Conservation (phyloP, 1,140 invertebrate genomes). For the Nilaparvata lugens region DNA sequence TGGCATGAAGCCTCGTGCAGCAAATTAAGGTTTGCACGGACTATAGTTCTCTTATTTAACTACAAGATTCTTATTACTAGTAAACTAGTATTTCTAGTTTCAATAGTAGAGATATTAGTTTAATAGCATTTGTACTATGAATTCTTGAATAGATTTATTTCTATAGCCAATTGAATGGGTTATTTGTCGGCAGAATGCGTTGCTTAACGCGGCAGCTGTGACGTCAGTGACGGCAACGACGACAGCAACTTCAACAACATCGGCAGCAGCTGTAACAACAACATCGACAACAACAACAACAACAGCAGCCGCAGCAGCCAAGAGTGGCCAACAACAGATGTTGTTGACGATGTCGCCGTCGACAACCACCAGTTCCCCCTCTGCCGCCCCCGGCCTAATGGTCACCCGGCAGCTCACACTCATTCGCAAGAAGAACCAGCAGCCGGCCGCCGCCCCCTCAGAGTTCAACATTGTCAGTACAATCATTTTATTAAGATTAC, state of each 20-base stretch:
- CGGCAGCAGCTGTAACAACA: neutral
- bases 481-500: neutral
- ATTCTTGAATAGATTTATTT: too few relatives aligned
- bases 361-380: neutral
- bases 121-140: too few relatives aligned
- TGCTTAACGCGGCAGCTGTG: constrained; percentile 14
- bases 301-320: constrained; percentile 4
- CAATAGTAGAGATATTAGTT: too few relatives aligned
- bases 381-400: neutral
- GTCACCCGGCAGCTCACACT: neutral
- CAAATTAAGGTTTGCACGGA: too few relatives aligned
- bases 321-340: neutral
- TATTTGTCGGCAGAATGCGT: neutral
- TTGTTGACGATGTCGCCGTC: neutral
- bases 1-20: too few relatives aligned
- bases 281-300: neutral
- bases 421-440: constrained; percentile 1
- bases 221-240: constrained; percentile 7
- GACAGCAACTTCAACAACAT: neutral
- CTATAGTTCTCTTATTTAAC: too few relatives aligned
- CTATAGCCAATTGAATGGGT: too few relatives aligned
- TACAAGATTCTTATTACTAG: too few relatives aligned
- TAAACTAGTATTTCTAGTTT: too few relatives aligned
- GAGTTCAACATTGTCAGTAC: constrained; percentile 11
- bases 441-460: neutral